Base-by-base conservation (phyloP, 2,888 invertebrate species). In the Agrenia bidenticulata region DNA sequence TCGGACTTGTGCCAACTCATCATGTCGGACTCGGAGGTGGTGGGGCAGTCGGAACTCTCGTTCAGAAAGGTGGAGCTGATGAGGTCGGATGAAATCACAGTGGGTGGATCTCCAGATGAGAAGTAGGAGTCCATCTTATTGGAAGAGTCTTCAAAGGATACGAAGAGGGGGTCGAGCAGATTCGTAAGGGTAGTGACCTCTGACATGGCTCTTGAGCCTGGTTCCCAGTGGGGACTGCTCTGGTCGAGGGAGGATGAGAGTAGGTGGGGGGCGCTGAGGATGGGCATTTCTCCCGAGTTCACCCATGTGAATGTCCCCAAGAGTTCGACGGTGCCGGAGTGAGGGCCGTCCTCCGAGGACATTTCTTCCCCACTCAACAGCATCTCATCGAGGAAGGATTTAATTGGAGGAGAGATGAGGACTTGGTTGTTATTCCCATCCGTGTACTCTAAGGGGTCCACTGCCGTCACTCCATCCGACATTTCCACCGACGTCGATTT, bases 161-260 rank as follows among this genome's bases (percentile, higher is more conserved):
- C 74, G 58, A 76, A 76, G 7, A 76, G 57, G 19, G 76, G 76
- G 54, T 76, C 76, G 51, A 76, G 61, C 26, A 76, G 62, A 61
- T 76, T 76, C 17, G 76, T 76, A 11, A 76, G 59, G 1, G 74
- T 74, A 13, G 74, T 76, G 32, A 73, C 73, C 62, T 73, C 73
- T n/a, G 69, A 71, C 24, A 73, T 73, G 50, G 57, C 54, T 39
- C n/a, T n/a, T n/a, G 32, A 32, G 5, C 45, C 45, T 5, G 45
- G 45, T 5, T 45, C n/a, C 45, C 45, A 45, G 19, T n/a, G n/a
- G n/a, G 15, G 4, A 4, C n/a, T 15, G 45, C n/a, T 15, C 45
- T 15, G 45, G 45, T 45, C 9, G 15, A 11, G 9, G 39, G 39
- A 7, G 7, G 15, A 39, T 39, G 9, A 7, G 7, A 61, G 57